A percentile compares a stretch with the other conserved stretches of the same genome.
Evolutionary conservation across 2,797 vertebrate species (phyloP).

Genomic region (Alosa sapidissima): DNA sequence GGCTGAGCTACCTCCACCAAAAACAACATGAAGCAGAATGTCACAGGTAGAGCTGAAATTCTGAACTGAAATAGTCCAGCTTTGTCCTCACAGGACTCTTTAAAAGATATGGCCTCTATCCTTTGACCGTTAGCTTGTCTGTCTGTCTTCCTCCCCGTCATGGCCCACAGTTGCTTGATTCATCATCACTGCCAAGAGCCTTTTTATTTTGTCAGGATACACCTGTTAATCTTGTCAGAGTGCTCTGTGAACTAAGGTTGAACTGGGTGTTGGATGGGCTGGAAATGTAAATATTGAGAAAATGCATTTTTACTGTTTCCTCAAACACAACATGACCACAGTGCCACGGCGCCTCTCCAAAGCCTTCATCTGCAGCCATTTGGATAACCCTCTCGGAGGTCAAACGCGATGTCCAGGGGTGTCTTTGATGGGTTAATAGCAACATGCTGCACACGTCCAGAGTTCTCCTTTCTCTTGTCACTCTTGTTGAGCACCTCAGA

Average conservation of each 20-base stretch:
- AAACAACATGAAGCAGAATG: neutral
- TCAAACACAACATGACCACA: conserved; percentile 59
- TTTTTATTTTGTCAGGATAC: conserved; percentile 54
- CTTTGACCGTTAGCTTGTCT: neutral
- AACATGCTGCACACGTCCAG: neutral
- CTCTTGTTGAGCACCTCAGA: neutral
- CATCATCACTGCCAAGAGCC: conserved; percentile 33
- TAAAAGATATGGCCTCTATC: neutral
- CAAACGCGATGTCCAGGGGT: neutral
- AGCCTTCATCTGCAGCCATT: conserved; percentile 68
- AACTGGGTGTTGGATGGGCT: conserved; percentile 64
- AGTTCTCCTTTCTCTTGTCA: neutral
- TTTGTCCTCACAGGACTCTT: neutral
- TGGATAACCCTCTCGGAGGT: conserved; percentile 36
- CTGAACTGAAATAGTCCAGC: neutral
- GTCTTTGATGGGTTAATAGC: neutral
- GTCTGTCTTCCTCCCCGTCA: conserved; percentile 1
- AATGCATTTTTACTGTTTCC: conserved; percentile 50
- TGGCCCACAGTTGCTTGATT: conserved; percentile 10
- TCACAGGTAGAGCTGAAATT: neutral
- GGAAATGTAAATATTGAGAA: conserved; percentile 66
- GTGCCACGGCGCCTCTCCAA: neutral
- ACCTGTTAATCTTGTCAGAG: conserved; percentile 61
- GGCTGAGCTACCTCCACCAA: neutral
- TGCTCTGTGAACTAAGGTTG: conserved; percentile 70